A percentile compares a stretch with the other conserved stretches of the same genome.
These are phyloP conservation scores for Chaetops frenatus DNA, from an alignment of 2,113 vertebrate species.

Conservation along the genomic window DNA sequence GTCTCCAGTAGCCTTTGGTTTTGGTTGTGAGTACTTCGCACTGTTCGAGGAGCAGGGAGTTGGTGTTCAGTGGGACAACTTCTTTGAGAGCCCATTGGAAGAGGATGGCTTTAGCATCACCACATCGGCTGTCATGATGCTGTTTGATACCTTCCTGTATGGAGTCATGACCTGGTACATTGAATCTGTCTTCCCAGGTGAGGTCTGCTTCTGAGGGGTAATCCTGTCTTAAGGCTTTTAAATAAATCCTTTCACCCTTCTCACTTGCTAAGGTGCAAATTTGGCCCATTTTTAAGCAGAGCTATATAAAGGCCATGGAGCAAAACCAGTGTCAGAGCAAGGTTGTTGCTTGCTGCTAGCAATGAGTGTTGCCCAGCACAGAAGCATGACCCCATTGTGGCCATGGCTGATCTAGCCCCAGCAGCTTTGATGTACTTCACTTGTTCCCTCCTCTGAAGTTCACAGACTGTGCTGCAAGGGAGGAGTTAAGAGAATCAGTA, in stretches of 20 bases:
- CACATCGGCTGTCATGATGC: constrained; percentile 84
- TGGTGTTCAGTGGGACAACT: constrained; percentile 92
- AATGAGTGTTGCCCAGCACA: neutral
- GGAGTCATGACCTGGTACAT: constrained; percentile 96
- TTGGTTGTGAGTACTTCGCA: constrained; percentile 93
- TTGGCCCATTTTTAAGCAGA: neutral
- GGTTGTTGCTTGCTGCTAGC: neutral
- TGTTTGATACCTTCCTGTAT: constrained; percentile 89
- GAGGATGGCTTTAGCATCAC: constrained; percentile 89
- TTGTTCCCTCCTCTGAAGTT: neutral
- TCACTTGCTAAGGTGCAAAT: neutral
- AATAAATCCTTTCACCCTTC: neutral
- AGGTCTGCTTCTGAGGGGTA: neutral
- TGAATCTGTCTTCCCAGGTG: constrained; percentile 95
- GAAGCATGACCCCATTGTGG: neutral
- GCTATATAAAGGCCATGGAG: neutral
- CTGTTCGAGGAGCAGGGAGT: constrained; percentile 95
- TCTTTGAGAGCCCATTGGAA: constrained; percentile 85
- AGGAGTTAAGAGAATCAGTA: neutral
- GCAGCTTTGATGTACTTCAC: neutral
- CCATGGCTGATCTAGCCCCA: neutral
- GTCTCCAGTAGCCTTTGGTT: constrained; percentile 95
- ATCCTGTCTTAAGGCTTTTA: neutral
- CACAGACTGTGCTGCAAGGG: neutral
- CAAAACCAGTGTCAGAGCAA: neutral